Base-by-base conservation (phyloP, 2,113 vertebrate genomes). In the Phyllostomus hastatus region DNA sequence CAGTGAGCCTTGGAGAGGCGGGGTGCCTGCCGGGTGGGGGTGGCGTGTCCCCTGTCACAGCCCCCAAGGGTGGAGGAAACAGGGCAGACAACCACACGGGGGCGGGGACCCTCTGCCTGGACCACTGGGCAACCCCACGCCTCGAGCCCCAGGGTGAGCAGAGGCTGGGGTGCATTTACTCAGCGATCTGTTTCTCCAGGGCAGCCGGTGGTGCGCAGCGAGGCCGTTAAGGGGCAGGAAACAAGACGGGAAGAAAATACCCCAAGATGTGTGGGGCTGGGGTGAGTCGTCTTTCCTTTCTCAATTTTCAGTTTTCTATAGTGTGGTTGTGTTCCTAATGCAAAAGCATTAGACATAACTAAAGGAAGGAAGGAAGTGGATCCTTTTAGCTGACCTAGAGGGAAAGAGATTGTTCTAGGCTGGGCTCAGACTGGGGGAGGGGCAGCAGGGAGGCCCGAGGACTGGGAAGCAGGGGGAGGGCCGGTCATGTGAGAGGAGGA, bases 71-170 rank as follows among this genome's bases (percentile, higher is more conserved):
- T 2, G 0, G 46, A 61, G 43, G 43, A 24, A 5, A 31, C 0
- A 26, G 57, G 66, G 48, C 52, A 38, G 69, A 41, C 5, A 10
- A 5, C 41, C 33, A 28, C 38, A 3, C 10, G 0, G 12, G 9
- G 75, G 38, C 38, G 38, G 46, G 1, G 17, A 8, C 6, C 26
- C 26, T 26, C n/a, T 11, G 19, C 26, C 48, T 0, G 20, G 33
- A 10, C 28, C 50, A 16, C 61, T 4, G 38, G 31, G 70, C 24
- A 15, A 0, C 52, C 14, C 11, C 7, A 0, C 0, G 11, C 35
- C 54, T 75, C 0, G 0, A 0, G 10, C 26, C 43, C 72, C 7
- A 6, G 76, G 72, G 28, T 0, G 35, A 28, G 69, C 78, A 5
- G 79, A 66, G 90, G 35, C 84, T 7, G 22, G 64, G 19, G 26